phyloP scores from a whole-genome alignment of 2,113 vertebrate species.

The Urocitellus parryii region DNA sequence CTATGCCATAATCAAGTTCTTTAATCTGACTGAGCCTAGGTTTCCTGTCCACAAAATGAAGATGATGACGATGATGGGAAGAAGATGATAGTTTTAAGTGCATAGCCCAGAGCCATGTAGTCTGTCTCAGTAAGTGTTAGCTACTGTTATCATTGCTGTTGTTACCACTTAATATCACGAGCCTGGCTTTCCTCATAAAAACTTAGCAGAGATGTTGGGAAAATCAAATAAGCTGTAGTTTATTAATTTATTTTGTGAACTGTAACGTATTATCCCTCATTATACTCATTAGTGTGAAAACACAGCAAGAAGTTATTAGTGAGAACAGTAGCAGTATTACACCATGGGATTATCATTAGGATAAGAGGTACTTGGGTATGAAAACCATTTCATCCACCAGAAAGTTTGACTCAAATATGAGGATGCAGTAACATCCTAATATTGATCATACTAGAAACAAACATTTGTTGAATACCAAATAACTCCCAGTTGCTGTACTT shows the following conservation, averaged over 20 bases:
- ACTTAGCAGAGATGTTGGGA: slow-evolving; percentile 54
- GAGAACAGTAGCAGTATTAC: slow-evolving; percentile 20
- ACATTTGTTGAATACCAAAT: not conserved
- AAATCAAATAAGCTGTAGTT: slow-evolving; percentile 56
- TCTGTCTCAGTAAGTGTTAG: not conserved
- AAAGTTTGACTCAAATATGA: slow-evolving; percentile 27
- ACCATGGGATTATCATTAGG: slow-evolving; percentile 32
- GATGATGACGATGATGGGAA: not conserved
- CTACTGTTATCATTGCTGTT: not conserved
- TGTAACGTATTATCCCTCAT: slow-evolving; percentile 43
- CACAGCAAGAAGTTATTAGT: slow-evolving; percentile 61
- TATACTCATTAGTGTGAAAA: slow-evolving; percentile 55
- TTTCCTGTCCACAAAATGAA: slow-evolving; percentile 20
- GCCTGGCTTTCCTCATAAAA: slow-evolving; percentile 61
- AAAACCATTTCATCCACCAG: slow-evolving; percentile 32
- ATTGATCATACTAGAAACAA: not conserved
- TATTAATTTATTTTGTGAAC: slow-evolving; percentile 58
- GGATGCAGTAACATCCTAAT: not conserved
- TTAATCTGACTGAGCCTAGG: not conserved
- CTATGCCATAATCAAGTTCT: not conserved
- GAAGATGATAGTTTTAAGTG: not conserved
- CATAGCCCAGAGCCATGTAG: not conserved
- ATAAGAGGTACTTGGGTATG: not conserved
- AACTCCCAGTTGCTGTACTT: not conserved
- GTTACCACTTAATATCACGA: slow-evolving; percentile 15